Percentiles rank a stretch among this genome's conserved stretches.
phyloP scores from a whole-genome alignment of 35 echinoderm and acorn worm species.

The Hemicentrotus pulcherrimus region DNA sequence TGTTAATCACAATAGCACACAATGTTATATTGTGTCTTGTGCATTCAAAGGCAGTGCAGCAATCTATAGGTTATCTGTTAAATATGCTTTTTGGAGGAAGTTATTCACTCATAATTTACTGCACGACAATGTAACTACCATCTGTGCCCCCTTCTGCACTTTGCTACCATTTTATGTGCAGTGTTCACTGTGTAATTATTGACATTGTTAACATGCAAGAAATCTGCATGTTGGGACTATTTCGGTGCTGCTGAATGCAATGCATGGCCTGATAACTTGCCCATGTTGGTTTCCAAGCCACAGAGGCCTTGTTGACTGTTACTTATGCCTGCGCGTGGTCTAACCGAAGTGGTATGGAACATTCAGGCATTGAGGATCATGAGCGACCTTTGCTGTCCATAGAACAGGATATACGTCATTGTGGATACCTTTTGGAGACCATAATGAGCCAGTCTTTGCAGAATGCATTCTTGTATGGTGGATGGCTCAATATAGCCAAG shows the following conservation, averaged over 20 bases:
- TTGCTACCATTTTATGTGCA: not conserved
- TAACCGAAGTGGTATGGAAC: not conserved
- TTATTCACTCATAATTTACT: not conserved
- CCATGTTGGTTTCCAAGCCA: not conserved
- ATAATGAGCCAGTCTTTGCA: not conserved
- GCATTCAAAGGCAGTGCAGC: not conserved
- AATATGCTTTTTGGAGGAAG: not conserved
- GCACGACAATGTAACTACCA: not conserved
- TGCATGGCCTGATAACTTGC: not conserved
- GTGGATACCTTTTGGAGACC: not conserved
- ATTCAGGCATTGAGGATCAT: not conserved
- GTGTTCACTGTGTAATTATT: not conserved
- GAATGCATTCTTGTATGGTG: slow-evolving; percentile 25
- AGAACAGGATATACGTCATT: not conserved
- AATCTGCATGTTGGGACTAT: not conserved
- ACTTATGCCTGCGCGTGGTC: not conserved
- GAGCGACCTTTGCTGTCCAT: not conserved
- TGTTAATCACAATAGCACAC: not conserved
- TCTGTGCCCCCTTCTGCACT: not conserved
- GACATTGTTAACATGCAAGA: not conserved
- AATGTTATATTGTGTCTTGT: not conserved
- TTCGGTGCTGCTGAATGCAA: not conserved
- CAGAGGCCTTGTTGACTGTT: not conserved
- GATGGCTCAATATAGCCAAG: not conserved
- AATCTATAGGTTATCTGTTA: not conserved